These are phyloP conservation scores for Drosophila chauvacae DNA, from an alignment of 1,140 invertebrate species.

Conservation along the genomic window DNA sequence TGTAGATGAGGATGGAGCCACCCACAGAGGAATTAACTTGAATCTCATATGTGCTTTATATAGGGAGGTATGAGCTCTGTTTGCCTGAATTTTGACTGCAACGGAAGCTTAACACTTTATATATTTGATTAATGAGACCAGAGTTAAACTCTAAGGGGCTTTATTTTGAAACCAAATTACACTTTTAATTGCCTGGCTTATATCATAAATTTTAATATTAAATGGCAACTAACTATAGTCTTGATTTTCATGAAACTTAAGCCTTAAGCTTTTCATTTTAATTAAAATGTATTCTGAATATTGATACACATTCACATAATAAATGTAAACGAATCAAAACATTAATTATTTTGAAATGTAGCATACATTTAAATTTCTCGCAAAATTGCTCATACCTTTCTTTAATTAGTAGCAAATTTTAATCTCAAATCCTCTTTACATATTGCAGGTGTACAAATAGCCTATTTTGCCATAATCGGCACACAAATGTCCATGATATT, in stretches of 20 bases:
- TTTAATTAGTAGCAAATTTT: neutral
- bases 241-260: neutral
- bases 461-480: conserved; percentile 90
- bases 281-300: neutral
- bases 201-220: neutral
- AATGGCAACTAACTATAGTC: neutral
- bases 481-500: conserved; percentile 90
- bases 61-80: neutral
- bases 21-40: conserved; percentile 7
- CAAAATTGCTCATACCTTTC: neutral
- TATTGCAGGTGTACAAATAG: conserved; percentile 89
- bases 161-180: neutral
- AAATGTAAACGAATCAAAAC: neutral
- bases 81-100: conserved; percentile 10
- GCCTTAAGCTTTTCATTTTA: neutral
- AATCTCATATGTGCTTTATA: neutral
- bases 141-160: conserved; percentile 2
- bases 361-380: neutral
- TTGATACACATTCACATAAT: neutral
- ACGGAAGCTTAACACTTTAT: conserved; percentile 20
- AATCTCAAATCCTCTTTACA: conserved; percentile 6
- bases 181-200: neutral
- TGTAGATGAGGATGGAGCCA: conserved; percentile 22
- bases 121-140: conserved; percentile 31
- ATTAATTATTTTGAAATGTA: neutral